Base-by-base conservation (phyloP, 2,113 vertebrate species). In the Pedetes capensis region DNA sequence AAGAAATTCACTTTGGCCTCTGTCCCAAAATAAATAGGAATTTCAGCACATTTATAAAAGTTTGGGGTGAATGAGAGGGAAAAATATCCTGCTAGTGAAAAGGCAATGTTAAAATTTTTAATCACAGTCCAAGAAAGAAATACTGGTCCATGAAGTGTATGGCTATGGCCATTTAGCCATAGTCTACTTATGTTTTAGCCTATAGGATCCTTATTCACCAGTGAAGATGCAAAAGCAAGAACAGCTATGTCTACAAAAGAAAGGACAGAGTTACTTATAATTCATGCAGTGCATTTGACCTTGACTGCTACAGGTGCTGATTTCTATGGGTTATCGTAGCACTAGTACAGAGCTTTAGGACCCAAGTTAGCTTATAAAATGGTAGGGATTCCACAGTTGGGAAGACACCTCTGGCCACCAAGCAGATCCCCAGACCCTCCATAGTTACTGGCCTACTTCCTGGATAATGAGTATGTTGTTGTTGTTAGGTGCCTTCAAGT, bases 1-100 rank as follows among this genome's bases (percentile, higher is more conserved):
- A 69, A 93, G 25, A 66, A 80, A 75, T 90, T 87, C 59, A 59
- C 42, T 79, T n/a, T 91, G 80, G 44, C 32, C n/a, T 92, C 51
- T 59, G 17, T 87, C 44, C 57, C 69, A 57, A 95, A 95, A 89
- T 81, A 89, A 89, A 89, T 47, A 93, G 64, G 88, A 61, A 42
- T 74, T 55, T 57, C 5, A 63, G 53, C 34, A 80, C 69, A 74
- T 78, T 87, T 89, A 68, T 47, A 53, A 39, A 37, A 47, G 9
- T 76, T 66, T 71, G 66, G 53, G 81, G 25, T 27, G 10, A 90
- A 7, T 44, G 20, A 93, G 51, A 83, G 34, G 42, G 39, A 71
- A 85, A 79, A 83, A 68, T 51, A 13, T 10, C 10, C 51, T 61
- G 13, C 32, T 22, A 53, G 5, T 47, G 44, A 80, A 83, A 17